Evolutionary conservation across 2,797 vertebrate species (phyloP).

Genomic region (Petrocephalus sullivani): DNA sequence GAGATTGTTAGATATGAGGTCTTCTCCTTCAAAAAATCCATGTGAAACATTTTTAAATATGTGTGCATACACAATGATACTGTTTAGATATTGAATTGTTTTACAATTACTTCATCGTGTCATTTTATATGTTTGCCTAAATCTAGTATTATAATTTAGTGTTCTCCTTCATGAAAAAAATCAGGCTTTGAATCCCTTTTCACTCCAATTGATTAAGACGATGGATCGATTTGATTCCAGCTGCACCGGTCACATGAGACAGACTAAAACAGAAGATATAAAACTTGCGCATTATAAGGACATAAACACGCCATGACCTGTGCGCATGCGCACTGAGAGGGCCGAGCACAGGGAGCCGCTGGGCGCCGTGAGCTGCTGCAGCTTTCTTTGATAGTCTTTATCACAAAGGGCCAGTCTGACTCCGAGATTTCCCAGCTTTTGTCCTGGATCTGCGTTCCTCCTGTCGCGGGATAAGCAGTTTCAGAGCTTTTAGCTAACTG

Average conservation of each 20-base stretch:
- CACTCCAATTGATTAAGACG: background rate
- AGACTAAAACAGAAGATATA: background rate
- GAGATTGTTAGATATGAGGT: background rate
- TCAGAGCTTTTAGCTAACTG: slow-evolving; percentile 3
- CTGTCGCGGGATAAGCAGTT: background rate
- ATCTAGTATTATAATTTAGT: background rate
- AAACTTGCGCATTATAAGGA: background rate
- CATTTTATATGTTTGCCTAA: background rate
- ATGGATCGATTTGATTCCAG: background rate
- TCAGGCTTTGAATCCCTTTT: background rate
- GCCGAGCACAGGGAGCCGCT: too few species aligned
- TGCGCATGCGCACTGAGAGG: too few species aligned
- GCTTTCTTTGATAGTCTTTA: background rate
- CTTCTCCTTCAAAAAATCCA: background rate
- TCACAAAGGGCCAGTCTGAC: background rate
- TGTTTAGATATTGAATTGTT: background rate
- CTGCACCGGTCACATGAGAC: background rate
- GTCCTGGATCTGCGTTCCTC: background rate
- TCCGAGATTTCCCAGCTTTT: background rate
- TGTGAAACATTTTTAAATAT: background rate
- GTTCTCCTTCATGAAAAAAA: background rate
- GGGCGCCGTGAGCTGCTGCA: background rate
- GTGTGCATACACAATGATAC: background rate
- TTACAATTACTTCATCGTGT: background rate
- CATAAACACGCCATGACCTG: background rate